Percentiles rank a stretch among this genome's conserved stretches.
These are phyloP conservation scores for Hypotaenidia philippensis DNA, from an alignment of 2,797 vertebrate genomes.

Conservation along the genomic window DNA sequence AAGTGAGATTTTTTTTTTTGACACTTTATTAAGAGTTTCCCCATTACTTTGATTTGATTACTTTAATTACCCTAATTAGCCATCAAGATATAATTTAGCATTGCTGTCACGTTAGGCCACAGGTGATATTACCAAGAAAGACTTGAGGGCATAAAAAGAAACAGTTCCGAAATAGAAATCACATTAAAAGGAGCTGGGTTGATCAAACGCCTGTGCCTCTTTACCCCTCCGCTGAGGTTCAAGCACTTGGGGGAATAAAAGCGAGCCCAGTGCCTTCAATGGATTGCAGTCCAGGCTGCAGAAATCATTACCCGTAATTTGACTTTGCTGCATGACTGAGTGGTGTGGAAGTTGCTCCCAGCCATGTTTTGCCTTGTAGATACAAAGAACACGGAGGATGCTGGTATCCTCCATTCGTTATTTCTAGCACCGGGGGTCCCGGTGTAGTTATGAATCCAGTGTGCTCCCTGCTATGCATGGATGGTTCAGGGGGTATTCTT, in stretches of 20 bases:
- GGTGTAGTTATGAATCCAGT: neutral
- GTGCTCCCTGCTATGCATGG: rapidly evolving
- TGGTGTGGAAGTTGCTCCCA: constrained; percentile 36
- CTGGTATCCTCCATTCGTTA: constrained; percentile 5
- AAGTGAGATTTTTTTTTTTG: neutral
- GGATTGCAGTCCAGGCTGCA: neutral
- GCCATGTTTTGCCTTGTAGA: neutral
- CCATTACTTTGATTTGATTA: constrained; percentile 72
- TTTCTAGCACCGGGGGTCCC: neutral
- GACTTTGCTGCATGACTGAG: constrained; percentile 48
- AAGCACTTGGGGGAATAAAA: constrained; percentile 38
- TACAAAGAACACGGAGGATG: neutral
- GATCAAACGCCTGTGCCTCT: neutral
- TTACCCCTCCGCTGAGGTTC: neutral
- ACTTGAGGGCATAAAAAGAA: constrained; percentile 19
- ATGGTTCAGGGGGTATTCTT: neutral
- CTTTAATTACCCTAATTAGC: constrained; percentile 83
- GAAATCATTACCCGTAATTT: constrained; percentile 62
- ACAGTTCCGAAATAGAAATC: neutral
- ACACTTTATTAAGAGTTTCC: constrained; percentile 50
- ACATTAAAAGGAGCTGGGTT: constrained; percentile 19
- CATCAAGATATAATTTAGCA: constrained; percentile 61
- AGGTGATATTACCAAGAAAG: constrained; percentile 52
- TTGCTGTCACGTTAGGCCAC: constrained; percentile 56
- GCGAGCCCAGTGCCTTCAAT: neutral